Base-by-base conservation (phyloP, 2,888 invertebrate genomes). In the Cephus spinipes region DNA sequence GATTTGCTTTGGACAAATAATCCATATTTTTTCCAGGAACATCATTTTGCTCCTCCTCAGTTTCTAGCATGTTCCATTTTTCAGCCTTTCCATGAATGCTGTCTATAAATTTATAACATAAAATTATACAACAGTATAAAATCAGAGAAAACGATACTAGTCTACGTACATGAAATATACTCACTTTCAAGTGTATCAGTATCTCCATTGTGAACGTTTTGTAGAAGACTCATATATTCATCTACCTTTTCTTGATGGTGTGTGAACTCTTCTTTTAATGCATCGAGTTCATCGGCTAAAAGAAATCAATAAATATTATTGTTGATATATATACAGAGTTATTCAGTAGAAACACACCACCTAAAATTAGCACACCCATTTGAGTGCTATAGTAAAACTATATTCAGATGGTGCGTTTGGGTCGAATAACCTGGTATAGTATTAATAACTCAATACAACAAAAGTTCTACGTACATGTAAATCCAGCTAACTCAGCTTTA, bases 161-260 rank as follows among this genome's bases (percentile, higher is more conserved):
- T 9, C 9, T 23, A 55, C 23, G 1, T 23, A 55, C 23, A 23
- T 55, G 23, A 23, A 55, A 55, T 55, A 33, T 77, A 90, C 93
- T 90, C 92, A 96, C 96, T 96, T 91, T 95, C 94, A 89, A 94
- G 93, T 68, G 93, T 93, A 83, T 95, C 94, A 73, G 93, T 90
- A 81, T 90, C 91, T 31, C 92, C 93, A 71, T 93, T 91, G 83
- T 96, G 95, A 40, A 96, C 92, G 86, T 96, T 95, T 83, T 94
- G 94, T 76, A 97, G 92, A 79, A 98, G 90, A 73, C 95, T 94
- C 90, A 97, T 96, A 89, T 97, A 98, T 88, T 98, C 96, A 90
- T 98, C 96, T 75, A 98, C 95, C 92, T 98, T 98, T 84, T 98
- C 96, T 90, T 98, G 97, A 88, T 98, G 98, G 90, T 98, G 98